A percentile compares a stretch with the other conserved stretches of the same genome.
phyloP scores from a whole-genome alignment of 1,140 invertebrate species.

The Drosophila melanogaster region Release_6_plus_ISO1_MT NT_033777.3:9008501-9009000 shows the following conservation, averaged over 20 bases:
- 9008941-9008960: background rate
- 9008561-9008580: no score
- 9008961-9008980: slow-evolving; percentile 67
- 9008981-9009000: slow-evolving; percentile 57
- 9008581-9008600: slow-evolving; percentile 38
- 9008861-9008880: slow-evolving; percentile 67
- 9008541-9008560: slow-evolving; percentile 8
- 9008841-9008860: slow-evolving; percentile 66
- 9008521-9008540: slow-evolving; percentile 18
- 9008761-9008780: slow-evolving; percentile 55
- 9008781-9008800: slow-evolving; percentile 66
- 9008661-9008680: background rate
- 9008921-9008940: background rate
- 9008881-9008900: slow-evolving; percentile 77
- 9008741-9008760: slow-evolving; percentile 76
- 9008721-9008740: slow-evolving; percentile 70
- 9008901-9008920: slow-evolving; percentile 46
- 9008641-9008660: background rate
- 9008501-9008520: background rate
- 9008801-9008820: slow-evolving; percentile 64
- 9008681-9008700: background rate
- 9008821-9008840: slow-evolving; percentile 37
- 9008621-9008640: slow-evolving; percentile 63
- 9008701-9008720: slow-evolving; percentile 57
- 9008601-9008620: slow-evolving; percentile 57